A percentile compares a stretch with the other conserved stretches of the same genome.
These are phyloP conservation scores for Pseudonaja textilis DNA, from an alignment of 2,113 vertebrate genomes.

Conservation along the genomic window DNA sequence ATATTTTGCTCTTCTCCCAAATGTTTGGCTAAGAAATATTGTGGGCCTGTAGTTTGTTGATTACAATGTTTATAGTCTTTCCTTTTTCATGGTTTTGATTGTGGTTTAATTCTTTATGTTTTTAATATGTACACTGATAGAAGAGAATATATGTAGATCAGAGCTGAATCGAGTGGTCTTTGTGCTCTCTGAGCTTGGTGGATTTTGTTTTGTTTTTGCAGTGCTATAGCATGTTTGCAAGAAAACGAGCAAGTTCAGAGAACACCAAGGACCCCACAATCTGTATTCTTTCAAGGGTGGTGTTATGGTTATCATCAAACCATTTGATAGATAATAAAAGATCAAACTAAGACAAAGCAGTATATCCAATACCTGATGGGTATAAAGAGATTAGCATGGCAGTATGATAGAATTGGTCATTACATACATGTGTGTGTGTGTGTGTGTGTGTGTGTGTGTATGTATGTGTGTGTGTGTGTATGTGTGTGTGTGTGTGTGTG, in stretches of 20 bases:
- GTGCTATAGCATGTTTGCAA: neutral
- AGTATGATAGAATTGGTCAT: neutral
- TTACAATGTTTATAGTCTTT: neutral
- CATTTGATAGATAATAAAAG: neutral
- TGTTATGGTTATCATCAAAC: neutral
- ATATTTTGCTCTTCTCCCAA: neutral
- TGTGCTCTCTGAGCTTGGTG: neutral
- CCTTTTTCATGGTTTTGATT: neutral
- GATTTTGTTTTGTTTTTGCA: neutral
- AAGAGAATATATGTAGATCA: neutral
- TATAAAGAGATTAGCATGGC: neutral
- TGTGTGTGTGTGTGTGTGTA: too few species aligned
- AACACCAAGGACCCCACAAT: neutral
- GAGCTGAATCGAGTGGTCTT: neutral
- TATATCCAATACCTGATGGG: neutral
- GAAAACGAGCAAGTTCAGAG: neutral
- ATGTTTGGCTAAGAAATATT: neutral
- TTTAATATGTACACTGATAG: neutral
- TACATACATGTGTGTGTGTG: neutral
- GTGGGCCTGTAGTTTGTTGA: neutral
- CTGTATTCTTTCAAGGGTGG: neutral
- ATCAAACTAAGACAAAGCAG: neutral
- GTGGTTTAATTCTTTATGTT: neutral
- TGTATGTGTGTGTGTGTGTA: too few species aligned
- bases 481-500: too few species aligned